Evolutionary conservation across 2,797 vertebrate species (phyloP), one percentile per base, ranked within the genome.

Genomic region (Myiothlypis coronata): DNA sequence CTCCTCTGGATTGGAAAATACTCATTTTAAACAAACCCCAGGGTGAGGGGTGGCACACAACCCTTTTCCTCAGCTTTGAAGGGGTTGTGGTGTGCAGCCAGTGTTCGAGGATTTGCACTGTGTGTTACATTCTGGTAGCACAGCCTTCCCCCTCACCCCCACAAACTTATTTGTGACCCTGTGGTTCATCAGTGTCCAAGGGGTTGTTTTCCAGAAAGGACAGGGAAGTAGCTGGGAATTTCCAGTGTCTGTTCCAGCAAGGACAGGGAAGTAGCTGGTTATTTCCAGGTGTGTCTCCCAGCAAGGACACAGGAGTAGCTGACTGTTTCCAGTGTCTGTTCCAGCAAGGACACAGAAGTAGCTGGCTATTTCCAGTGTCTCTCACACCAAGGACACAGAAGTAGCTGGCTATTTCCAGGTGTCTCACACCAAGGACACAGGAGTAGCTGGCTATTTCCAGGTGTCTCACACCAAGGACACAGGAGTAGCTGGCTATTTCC

Each of bases 141-240:
- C 1, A 50, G 41, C 27, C 87, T 27, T 32, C 3, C 8, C 14
- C 59, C 14, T 27, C 2, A 0, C 9, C 28, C 7, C 11, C 16
- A n/a, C 18, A 12, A 17, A 12, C 5, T 72, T 47, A 2, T 53
- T 65, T 71, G 71, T 63, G 59, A 70, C 24, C 26, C 27, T 0
- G 3, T 72, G 71, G 39, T 17, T 72, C 61, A 53, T 7, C 39
- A 15, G 10, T 43, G 41, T 41, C 44, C 41, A 32, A 67, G 37
- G 32, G 11, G 5, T 78, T 4, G 5, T 83, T 59, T 91, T 63
- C 47, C 67, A 76, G 4, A 19, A 26, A 61, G 37, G 57, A 49
- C 32, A 68, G 27, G 46, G 79, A 44, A 60, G 19, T 21, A 55
- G 52, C 30, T 55, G 83, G 44, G 3, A 79, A 30, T 72, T 93